Evolutionary conservation across 2,797 vertebrate genomes (phyloP).

Genomic region (Brachymystax lenok): DNA sequence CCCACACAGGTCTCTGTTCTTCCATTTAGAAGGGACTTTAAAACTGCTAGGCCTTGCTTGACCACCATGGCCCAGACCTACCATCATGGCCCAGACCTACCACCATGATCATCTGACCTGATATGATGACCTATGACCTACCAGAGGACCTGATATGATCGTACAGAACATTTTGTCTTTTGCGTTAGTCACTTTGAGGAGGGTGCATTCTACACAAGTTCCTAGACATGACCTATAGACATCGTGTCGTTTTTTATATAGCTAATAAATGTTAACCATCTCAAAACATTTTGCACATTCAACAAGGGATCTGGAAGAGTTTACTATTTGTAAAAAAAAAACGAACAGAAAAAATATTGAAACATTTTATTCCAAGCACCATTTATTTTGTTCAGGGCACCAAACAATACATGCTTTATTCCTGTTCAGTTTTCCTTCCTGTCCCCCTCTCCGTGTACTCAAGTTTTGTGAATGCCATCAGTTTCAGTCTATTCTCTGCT

Average conservation of each 20-base stretch:
- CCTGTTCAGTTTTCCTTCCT: not conserved
- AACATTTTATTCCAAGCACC: conserved; percentile 1
- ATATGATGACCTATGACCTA: not conserved
- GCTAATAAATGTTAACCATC: conserved; percentile 58
- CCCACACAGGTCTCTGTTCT: not conserved
- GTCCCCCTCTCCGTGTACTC: not conserved
- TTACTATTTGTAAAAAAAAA: conserved; percentile 30
- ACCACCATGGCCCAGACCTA: not conserved
- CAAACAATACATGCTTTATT: not conserved
- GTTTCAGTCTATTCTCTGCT: not conserved
- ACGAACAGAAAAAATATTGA: not conserved
- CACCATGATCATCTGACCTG: not conserved
- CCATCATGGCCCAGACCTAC: not conserved
- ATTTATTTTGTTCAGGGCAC: not conserved
- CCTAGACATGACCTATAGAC: conserved; percentile 42
- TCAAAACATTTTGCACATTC: conserved; percentile 66
- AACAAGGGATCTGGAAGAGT: conserved; percentile 33
- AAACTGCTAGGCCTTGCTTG: conserved; percentile 12
- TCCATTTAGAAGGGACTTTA: not conserved
- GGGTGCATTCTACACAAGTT: conserved; percentile 32
- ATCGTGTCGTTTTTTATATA: conserved; percentile 59
- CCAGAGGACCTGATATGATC: conserved; percentile 2
- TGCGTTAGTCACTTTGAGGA: conserved; percentile 30
- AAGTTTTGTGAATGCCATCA: not conserved
- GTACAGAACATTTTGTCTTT: not conserved